A percentile compares a stretch with the other conserved stretches of the same genome.
phyloP scores from a whole-genome alignment of 2,797 vertebrate genomes.

The Florisuga fusca region DNA sequence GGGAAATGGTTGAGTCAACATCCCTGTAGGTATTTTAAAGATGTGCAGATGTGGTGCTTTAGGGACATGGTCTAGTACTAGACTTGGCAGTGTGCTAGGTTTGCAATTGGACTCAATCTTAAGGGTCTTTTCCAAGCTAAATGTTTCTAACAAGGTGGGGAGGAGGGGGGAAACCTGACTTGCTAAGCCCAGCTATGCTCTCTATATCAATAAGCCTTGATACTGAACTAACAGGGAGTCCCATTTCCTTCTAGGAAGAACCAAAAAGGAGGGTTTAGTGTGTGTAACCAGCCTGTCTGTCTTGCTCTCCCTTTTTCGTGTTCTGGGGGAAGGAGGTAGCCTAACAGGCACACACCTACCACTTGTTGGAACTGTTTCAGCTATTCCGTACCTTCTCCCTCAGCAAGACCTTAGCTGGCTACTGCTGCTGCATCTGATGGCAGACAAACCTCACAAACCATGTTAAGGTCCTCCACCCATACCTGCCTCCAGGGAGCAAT shows the following conservation, averaged over 20 bases:
- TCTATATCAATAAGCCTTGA: neutral
- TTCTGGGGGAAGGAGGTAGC: neutral
- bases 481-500: neutral
- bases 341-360: neutral
- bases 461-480: neutral
- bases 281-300: neutral
- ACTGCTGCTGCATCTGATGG: neutral
- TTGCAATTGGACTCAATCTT: neutral
- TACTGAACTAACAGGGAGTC: neutral
- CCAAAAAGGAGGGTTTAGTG: neutral
- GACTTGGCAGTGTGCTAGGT: neutral
- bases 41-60: neutral
- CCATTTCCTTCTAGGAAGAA: neutral
- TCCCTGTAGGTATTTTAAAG: neutral
- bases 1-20: neutral
- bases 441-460: neutral
- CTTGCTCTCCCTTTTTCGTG: neutral
- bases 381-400: neutral
- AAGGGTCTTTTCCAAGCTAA: neutral
- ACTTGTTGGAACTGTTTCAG: neutral
- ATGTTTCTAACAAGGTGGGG: neutral
- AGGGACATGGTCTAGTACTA: neutral
- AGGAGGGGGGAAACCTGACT: neutral
- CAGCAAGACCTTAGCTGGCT: neutral
- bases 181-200: accelerated